Percentiles rank a stretch among this genome's conserved stretches.
These are phyloP conservation scores for Chlorodrepanis virens DNA, from an alignment of 2,113 vertebrate species.

Conservation along the genomic window DNA sequence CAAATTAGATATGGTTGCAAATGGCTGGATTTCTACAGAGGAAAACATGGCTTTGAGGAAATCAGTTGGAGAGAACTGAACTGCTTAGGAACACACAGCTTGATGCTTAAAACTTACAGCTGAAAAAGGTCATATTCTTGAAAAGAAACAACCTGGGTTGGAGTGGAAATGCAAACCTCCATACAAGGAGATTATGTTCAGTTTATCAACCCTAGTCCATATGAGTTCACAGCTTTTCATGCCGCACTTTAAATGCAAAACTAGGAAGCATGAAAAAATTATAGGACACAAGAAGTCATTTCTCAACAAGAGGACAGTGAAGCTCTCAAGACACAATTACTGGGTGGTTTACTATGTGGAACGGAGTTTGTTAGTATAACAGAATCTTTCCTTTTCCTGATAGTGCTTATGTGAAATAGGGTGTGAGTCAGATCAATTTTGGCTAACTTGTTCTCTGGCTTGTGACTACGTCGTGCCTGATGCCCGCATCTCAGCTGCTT, in stretches of 20 bases:
- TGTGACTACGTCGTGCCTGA: fast-evolving
- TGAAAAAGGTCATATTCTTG: constrained; percentile 6
- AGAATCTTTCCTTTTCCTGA: neutral
- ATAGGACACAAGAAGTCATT: neutral
- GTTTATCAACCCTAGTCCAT: neutral
- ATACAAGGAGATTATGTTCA: neutral
- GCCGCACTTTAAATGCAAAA: neutral
- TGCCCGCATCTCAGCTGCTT: neutral
- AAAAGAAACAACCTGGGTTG: neutral
- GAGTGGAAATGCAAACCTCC: neutral
- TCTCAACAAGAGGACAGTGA: neutral
- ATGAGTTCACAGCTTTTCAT: neutral
- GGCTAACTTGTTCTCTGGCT: neutral
- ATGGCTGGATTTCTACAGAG: neutral
- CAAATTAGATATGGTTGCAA: neutral
- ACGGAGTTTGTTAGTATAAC: neutral
- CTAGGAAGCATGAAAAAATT: neutral
- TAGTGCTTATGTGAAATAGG: neutral
- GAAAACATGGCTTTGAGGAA: neutral
- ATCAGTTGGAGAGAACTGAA: neutral
- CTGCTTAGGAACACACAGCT: neutral
- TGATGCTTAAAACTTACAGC: neutral
- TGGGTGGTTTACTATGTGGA: neutral
- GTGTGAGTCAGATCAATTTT: neutral
- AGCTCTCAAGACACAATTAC: neutral